Conservation (phyloP, 2,888 invertebrate species). For the Aelia acuminata region DNA sequence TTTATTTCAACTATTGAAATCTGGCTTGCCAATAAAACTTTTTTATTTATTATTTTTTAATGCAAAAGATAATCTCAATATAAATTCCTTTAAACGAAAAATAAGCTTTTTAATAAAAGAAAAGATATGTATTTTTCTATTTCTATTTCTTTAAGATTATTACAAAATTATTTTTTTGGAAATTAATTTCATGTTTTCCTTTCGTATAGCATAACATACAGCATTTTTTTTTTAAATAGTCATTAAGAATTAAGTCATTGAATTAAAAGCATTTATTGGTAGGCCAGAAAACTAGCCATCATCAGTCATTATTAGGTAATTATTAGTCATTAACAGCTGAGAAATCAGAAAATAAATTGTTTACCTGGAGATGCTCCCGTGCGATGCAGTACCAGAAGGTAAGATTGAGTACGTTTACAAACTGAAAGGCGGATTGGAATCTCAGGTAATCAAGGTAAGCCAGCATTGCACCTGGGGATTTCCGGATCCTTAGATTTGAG, state of each 20-base stretch:
- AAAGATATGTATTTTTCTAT: no score
- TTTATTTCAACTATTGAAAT: neutral
- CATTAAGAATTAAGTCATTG: no score
- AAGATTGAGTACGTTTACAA: neutral
- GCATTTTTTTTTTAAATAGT: no score
- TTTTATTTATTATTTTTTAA: neutral
- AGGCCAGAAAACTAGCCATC: neutral
- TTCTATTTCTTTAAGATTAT: no score
- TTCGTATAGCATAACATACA: no score
- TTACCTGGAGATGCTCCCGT: neutral
- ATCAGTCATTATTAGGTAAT: neutral
- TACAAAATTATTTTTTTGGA: no score
- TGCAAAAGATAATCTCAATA: no score
- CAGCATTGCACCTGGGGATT: neutral
- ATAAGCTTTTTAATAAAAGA: no score
- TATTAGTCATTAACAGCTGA: neutral
- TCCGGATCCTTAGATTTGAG: neutral
- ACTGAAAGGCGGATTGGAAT: neutral
- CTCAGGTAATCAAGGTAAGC: neutral
- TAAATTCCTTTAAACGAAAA: no score
- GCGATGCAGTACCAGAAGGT: neutral
- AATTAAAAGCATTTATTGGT: neutral
- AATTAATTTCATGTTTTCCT: no score
- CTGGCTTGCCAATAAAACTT: neutral
- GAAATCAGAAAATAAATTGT: neutral